Base-by-base conservation (phyloP, 2,797 vertebrate genomes). In the Trachops cirrhosus region DNA sequence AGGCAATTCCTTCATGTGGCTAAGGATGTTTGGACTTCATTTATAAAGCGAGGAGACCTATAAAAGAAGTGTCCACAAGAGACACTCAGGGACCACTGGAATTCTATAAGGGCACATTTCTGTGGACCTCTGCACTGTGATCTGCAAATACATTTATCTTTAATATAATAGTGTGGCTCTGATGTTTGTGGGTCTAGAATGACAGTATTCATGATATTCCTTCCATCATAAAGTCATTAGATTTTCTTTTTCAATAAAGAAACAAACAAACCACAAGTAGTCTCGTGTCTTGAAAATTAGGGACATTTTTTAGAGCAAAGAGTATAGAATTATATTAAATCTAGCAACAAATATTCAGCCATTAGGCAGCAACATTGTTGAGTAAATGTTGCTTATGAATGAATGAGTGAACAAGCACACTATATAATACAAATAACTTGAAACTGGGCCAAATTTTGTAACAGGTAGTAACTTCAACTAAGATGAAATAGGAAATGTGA, bases 21-120 rank as follows among this genome's bases (percentile, higher is more conserved):
- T 54, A 77, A 89, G 93, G 68, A 29, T 86, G 52, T 96, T 97
- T 93, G 2, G 96, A 92, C 52, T 91, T 97, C 87, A 94, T 67
- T 32, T 52, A 70, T 62, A 52, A 83, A 78, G 21, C 0, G 0
- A 10, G 8, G 12, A 2, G 6, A 0, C 16, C 71, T 9, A 75
- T 32, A 37, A 82, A 68, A 50, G 39, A 75, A 71, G 12, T 80
- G 3, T 57, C 39, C 79, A 87, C n/a, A 73, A 37, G 10, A 78
- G 24, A 82, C n/a, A 67, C 21, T 70, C 6, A 71, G 18, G 57
- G 22, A 91, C 48, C 44, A 92, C 22, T 11, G 24, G 32, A 90
- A 95, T 74, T 95, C 67, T 26, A 1, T n/a, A 71, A 94, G 48
- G 39, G 26, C 29, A 87, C 57, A 9, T 26, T 67, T 15, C 29